Conservation (phyloP, 2,113 vertebrate species). For the Grallaria varia region DNA sequence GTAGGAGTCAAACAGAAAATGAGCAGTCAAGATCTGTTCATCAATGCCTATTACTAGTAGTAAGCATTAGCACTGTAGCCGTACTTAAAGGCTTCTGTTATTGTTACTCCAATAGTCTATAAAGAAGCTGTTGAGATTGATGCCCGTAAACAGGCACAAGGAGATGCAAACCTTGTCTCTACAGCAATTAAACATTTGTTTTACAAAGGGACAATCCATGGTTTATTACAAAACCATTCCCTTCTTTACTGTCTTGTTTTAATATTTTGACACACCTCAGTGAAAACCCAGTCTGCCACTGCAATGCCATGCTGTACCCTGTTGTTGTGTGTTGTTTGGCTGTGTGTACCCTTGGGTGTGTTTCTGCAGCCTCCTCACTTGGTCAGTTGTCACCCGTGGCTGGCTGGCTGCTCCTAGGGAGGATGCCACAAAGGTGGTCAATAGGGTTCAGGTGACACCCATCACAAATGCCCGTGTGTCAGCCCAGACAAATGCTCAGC, state of each 20-base stretch:
- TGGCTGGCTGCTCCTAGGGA: background rate
- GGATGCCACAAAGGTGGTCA: background rate
- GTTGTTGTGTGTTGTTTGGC: background rate
- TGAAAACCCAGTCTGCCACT: background rate
- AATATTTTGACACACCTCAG: background rate
- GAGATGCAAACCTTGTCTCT: background rate
- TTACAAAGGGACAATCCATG: background rate
- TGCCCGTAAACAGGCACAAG: background rate
- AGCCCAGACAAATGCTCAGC: background rate
- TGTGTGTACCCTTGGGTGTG: rapidly evolving
- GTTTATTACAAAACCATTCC: background rate
- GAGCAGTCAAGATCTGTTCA: background rate
- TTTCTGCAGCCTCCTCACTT: background rate
- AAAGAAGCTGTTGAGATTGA: background rate
- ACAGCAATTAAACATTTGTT: background rate
- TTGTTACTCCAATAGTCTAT: background rate
- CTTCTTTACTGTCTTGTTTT: background rate
- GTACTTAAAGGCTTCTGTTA: background rate
- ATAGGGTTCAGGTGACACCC: background rate
- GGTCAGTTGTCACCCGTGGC: background rate
- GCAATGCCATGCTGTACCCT: background rate
- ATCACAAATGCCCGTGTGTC: rapidly evolving
- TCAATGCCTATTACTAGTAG: background rate
- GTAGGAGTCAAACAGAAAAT: background rate
- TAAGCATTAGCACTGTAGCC: background rate